These are phyloP conservation scores for Chitala chitala DNA, from an alignment of 2,113 vertebrate genomes.

Conservation along the genomic window DNA sequence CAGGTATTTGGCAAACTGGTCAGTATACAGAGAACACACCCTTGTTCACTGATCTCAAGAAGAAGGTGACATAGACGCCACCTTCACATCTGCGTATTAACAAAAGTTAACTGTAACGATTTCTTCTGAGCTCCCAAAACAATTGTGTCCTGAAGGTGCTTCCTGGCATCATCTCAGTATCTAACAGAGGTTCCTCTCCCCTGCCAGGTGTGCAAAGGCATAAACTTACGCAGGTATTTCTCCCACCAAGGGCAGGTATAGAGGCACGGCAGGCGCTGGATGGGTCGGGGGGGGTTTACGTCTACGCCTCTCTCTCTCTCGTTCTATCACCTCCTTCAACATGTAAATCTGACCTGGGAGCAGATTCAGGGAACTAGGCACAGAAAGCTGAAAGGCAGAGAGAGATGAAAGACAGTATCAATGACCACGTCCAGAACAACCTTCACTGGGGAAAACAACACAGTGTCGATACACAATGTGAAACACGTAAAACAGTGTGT, in stretches of 20 bases:
- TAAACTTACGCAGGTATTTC: constrained; percentile 66
- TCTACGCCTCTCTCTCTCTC: constrained; percentile 63
- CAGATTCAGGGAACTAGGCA: constrained; percentile 67
- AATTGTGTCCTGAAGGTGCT: not conserved
- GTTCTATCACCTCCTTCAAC: constrained; percentile 67
- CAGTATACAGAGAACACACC: too few species aligned
- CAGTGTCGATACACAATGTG: not conserved
- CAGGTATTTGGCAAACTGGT: too few species aligned
- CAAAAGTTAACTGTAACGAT: too few species aligned
- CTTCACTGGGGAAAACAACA: not conserved
- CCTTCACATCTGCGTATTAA: too few species aligned
- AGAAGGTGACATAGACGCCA: too few species aligned
- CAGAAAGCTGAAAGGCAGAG: constrained; percentile 57
- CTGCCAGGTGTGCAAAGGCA: not conserved
- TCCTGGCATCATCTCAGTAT: not conserved
- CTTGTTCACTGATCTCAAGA: constrained; percentile 13
- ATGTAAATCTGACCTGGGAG: constrained; percentile 76
- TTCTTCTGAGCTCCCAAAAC: too few species aligned
- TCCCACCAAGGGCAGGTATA: constrained; percentile 59
- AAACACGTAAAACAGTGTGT: not conserved
- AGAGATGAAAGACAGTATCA: not conserved
- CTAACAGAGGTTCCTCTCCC: not conserved
- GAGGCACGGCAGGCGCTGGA: constrained; percentile 54
- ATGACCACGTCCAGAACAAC: not conserved
- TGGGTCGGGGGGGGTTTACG: constrained; percentile 55